Conservation (phyloP, 2,113 vertebrate genomes). For the Chloropsis cyanopogon region DNA sequence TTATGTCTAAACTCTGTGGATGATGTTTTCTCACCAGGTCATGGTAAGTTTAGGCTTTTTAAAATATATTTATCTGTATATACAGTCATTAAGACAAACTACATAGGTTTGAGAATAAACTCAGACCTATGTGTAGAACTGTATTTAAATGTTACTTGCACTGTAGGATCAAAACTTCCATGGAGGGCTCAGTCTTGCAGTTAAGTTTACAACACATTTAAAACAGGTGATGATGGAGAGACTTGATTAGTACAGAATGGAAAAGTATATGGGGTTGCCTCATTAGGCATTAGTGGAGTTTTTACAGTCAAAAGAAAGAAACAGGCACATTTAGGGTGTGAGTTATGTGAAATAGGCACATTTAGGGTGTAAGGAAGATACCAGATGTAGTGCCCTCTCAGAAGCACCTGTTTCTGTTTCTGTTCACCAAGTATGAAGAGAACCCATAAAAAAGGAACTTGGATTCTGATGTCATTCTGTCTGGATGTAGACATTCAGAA, state of each 20-base stretch:
- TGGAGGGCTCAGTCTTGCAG: background rate
- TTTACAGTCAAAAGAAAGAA: background rate
- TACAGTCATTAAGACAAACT: background rate
- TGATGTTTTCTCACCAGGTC: slow-evolving; percentile 94
- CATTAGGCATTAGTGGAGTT: background rate
- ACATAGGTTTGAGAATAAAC: background rate
- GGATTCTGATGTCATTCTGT: background rate
- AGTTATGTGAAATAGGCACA: background rate
- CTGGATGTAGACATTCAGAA: background rate
- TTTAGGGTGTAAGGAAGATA: background rate
- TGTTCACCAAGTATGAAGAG: background rate
- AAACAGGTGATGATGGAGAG: background rate
- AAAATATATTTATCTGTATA: background rate
- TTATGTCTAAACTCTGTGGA: slow-evolving; percentile 94
- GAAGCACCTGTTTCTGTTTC: background rate
- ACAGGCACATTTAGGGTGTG: background rate
- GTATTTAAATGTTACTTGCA: background rate
- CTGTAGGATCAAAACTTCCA: background rate
- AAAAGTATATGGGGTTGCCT: background rate
- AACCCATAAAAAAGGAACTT: background rate
- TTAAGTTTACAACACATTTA: background rate
- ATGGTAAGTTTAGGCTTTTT: slow-evolving; percentile 78
- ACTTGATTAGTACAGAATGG: background rate
- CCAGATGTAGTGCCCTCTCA: background rate
- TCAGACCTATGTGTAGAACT: background rate